Percentiles rank a stretch among this genome's conserved stretches.
These are phyloP conservation scores for Chionoecetes opilio DNA, from an alignment of 1,140 invertebrate species.

Conservation along the genomic window DNA sequence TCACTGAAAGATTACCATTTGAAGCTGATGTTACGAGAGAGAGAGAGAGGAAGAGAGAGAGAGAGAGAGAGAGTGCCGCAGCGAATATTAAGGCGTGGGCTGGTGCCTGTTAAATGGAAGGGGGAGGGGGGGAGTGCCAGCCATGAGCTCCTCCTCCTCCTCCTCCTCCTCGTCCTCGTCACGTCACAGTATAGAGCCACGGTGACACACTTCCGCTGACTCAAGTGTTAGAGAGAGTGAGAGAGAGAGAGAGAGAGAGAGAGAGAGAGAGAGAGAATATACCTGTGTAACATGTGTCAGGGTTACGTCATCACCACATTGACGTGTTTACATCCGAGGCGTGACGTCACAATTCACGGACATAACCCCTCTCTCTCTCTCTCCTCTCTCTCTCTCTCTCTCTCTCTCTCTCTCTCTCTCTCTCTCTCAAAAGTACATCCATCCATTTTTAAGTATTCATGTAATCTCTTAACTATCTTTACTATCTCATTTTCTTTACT, in stretches of 20 bases:
- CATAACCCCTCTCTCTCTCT: background rate
- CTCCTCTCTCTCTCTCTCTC: slow-evolving; percentile 9
- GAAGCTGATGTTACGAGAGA: too few species aligned
- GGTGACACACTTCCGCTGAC: background rate
- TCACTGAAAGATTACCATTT: too few species aligned
- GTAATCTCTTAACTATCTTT: too few species aligned
- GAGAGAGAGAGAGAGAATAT: background rate
- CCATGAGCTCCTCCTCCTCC: background rate
- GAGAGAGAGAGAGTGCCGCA: too few species aligned
- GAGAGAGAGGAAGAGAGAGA: too few species aligned
- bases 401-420: slow-evolving; percentile 8
- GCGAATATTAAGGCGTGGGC: too few species aligned
- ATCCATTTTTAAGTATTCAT: too few species aligned
- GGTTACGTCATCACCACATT: background rate
- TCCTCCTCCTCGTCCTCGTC: slow-evolving; percentile 35
- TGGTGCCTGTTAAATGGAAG: background rate
- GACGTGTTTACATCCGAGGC: background rate
- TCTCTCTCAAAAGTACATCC: too few species aligned
- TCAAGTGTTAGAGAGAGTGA: background rate
- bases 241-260: slow-evolving; percentile 17
- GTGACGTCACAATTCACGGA: background rate
- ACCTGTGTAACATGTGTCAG: too few species aligned
- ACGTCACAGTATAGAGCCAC: background rate
- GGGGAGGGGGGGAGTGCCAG: background rate
- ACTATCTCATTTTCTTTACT: too few species aligned